Conservation (phyloP, 64 coral and sea anemone genomes). For the Pachyseris speciosa region DNA sequence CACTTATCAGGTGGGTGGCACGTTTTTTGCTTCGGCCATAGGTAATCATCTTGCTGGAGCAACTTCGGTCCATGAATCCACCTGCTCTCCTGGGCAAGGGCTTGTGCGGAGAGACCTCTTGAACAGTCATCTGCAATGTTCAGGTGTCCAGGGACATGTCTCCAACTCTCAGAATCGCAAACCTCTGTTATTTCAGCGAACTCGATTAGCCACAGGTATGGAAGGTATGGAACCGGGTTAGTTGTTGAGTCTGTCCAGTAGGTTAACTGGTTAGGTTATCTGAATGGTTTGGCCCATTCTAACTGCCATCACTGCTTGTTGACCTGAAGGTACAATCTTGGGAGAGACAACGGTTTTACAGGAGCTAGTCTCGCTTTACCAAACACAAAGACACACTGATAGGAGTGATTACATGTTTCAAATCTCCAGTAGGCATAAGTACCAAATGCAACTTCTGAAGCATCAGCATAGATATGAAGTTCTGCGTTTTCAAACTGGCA, state of each 20-base stretch:
- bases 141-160: constrained; percentile 38
- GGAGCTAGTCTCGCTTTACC: constrained; percentile 61
- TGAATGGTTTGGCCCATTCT: constrained; percentile 26
- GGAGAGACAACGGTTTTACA: constrained; percentile 56
- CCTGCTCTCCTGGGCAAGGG: neutral
- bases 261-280: neutral
- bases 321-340: constrained; percentile 61
- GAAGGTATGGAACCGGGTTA: constrained; percentile 56
- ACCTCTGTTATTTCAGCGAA: constrained; percentile 47
- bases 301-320: constrained; percentile 49
- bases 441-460: constrained; percentile 49
- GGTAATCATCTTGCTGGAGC: neutral
- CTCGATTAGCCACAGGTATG: constrained; percentile 49
- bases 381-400: constrained; percentile 61
- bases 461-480: constrained; percentile 64
- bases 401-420: constrained; percentile 3
- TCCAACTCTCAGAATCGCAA: constrained; percentile 22
- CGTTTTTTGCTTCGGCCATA: neutral
- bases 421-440: constrained; percentile 25
- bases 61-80: neutral
- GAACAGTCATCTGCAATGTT: constrained; percentile 55
- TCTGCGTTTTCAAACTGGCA: neutral
- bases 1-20: neutral
- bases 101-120: neutral
- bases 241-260: constrained; percentile 59